Evolutionary conservation across 1,140 invertebrate species (phyloP).

Genomic region (Sminthurides bifidus): DNA sequence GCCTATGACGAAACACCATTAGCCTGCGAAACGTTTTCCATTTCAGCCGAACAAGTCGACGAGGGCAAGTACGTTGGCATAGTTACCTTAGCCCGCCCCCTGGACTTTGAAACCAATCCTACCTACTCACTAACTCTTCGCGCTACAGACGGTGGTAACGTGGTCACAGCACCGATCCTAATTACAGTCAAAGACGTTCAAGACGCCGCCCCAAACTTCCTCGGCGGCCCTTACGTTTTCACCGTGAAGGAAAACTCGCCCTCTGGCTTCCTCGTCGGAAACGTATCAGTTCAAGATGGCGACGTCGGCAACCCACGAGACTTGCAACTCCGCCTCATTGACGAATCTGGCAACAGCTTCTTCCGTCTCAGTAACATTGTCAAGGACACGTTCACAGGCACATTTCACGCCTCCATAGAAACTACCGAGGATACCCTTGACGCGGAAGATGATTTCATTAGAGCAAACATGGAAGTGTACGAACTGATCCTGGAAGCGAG

Average conservation of each 20-base stretch:
- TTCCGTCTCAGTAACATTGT: constrained; percentile 42
- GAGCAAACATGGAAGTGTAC: constrained; percentile 27
- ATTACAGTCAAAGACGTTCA: constrained; percentile 63
- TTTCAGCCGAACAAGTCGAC: constrained; percentile 40
- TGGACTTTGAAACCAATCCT: constrained; percentile 62
- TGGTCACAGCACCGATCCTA: constrained; percentile 54
- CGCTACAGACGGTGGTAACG: constrained; percentile 50
- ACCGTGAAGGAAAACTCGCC: constrained; percentile 56
- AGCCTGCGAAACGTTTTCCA: constrained; percentile 53
- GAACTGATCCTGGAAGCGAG: constrained; percentile 25
- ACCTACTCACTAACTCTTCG: constrained; percentile 56
- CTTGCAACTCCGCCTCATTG: constrained; percentile 47
- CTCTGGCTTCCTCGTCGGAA: constrained; percentile 50
- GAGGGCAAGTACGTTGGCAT: constrained; percentile 57
- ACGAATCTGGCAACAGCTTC: constrained; percentile 54
- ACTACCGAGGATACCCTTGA: constrained; percentile 27
- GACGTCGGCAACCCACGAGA: constrained; percentile 58
- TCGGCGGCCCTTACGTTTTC: constrained; percentile 26
- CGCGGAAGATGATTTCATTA: constrained; percentile 30
- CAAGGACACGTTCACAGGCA: constrained; percentile 21
- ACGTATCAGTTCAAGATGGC: constrained; percentile 51
- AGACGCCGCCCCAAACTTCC: constrained; percentile 55
- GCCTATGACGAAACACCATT: constrained; percentile 43
- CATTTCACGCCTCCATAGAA: constrained; percentile 21
- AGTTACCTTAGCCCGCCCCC: constrained; percentile 46